phyloP scores from a whole-genome alignment of 1,140 invertebrate genomes.

The Alviniconcha marisindica region DNA sequence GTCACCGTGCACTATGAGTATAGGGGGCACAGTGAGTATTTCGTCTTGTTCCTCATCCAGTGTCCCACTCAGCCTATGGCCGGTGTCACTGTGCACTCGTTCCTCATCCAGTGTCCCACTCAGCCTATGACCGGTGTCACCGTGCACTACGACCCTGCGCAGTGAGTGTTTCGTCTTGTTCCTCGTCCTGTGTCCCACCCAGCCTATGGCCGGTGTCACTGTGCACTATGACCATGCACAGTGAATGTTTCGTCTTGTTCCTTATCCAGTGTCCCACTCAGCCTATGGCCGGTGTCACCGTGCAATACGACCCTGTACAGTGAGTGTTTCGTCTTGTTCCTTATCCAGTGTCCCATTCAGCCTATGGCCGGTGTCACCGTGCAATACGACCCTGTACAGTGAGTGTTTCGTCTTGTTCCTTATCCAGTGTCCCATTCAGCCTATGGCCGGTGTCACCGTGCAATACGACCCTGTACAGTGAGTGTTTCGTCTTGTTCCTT shows the following conservation, averaged over 20 bases:
- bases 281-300: slow-evolving; percentile 84
- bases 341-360: slow-evolving; percentile 72
- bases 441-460: no score
- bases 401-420: no score
- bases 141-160: background rate
- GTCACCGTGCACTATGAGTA: no score
- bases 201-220: slow-evolving; percentile 84
- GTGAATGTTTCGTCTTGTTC: background rate
- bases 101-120: slow-evolving; percentile 84
- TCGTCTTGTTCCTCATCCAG: no score
- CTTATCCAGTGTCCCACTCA: slow-evolving; percentile 74
- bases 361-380: no score
- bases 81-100: slow-evolving; percentile 83
- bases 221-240: slow-evolving; percentile 70
- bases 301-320: no score
- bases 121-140: background rate
- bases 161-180: slow-evolving; percentile 77
- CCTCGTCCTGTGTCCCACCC: no score
- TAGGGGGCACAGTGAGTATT: slow-evolving; percentile 62
- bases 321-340: no score
- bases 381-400: no score
- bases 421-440: no score
- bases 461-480: no score
- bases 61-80: slow-evolving; percentile 83
- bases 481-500: no score